These are phyloP conservation scores for Empis stercorea DNA, from an alignment of 2,888 invertebrate species.

Conservation along the genomic window DNA sequence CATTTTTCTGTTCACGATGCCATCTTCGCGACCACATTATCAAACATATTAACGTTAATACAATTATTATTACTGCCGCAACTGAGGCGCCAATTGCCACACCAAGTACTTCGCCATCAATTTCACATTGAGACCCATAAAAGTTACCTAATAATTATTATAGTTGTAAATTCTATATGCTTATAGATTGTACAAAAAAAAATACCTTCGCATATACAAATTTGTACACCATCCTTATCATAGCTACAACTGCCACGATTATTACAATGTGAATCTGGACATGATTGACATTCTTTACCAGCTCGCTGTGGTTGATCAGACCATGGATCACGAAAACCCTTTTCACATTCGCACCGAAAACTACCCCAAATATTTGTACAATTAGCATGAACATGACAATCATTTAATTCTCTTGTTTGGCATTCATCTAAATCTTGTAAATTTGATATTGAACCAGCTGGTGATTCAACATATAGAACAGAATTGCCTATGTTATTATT, in stretches of 20 bases:
- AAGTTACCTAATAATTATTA: constrained; percentile 36
- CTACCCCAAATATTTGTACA: constrained; percentile 79
- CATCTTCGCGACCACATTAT: constrained; percentile 89
- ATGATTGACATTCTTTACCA: constrained; percentile 66
- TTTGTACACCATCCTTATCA: constrained; percentile 42
- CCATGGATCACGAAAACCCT: constrained; percentile 64
- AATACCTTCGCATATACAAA: constrained; percentile 61
- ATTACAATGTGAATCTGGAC: constrained; percentile 65
- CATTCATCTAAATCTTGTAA: constrained; percentile 78
- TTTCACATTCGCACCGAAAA: constrained; percentile 51
- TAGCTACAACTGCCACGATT: constrained; percentile 77
- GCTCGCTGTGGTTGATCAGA: constrained; percentile 49
- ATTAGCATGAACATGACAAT: constrained; percentile 64
- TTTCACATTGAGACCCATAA: constrained; percentile 78
- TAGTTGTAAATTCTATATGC: no score
- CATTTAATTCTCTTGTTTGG: constrained; percentile 64
- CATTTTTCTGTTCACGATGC: constrained; percentile 76
- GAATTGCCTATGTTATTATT: constrained; percentile 83
- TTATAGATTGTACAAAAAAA: background rate
- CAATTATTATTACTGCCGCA: constrained; percentile 78
- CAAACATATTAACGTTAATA: constrained; percentile 70
- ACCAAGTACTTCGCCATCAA: constrained; percentile 83
- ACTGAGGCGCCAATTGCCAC: constrained; percentile 84
- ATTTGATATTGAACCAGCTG: constrained; percentile 64
- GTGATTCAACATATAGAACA: constrained; percentile 70